phyloP scores from a whole-genome alignment of 2,888 invertebrate genomes.

The Ganaspis brasiliensis region DNA sequence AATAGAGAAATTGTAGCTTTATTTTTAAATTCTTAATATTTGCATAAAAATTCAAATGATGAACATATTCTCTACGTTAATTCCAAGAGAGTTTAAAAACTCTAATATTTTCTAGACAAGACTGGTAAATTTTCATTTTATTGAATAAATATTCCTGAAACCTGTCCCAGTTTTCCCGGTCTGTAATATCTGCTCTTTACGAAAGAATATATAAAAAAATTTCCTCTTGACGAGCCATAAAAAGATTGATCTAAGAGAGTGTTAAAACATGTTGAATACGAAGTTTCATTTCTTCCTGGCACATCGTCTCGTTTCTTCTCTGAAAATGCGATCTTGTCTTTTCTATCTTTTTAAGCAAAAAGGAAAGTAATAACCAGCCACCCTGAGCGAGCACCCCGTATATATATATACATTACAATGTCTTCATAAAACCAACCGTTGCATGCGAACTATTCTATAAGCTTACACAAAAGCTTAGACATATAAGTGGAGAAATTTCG shows the following conservation, averaged over 20 bases:
- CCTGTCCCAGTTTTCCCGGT: neutral
- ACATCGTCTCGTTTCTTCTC: neutral
- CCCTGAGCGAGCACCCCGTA: conserved; percentile 27
- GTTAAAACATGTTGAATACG: conserved; percentile 22
- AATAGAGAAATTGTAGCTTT: too few species aligned
- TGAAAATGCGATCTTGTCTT: conserved; percentile 25
- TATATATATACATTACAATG: conserved; percentile 22
- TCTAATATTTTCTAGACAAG: neutral
- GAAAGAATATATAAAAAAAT: conserved; percentile 20
- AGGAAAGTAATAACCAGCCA: conserved; percentile 27
- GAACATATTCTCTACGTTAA: neutral
- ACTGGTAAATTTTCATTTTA: neutral
- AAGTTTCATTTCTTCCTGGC: conserved; percentile 26
- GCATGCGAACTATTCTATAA: conserved; percentile 7
- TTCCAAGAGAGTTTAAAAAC: too few species aligned
- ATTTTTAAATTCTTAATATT: too few species aligned
- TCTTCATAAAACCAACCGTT: conserved; percentile 34
- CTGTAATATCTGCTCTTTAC: conserved; percentile 9
- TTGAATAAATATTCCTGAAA: neutral
- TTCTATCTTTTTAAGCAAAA: conserved; percentile 18
- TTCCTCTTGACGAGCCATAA: conserved; percentile 1
- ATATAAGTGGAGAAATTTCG: conserved; percentile 34
- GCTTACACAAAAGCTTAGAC: conserved; percentile 41
- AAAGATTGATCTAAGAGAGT: conserved; percentile 23
- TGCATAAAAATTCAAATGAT: neutral